Evolutionary conservation across 2,797 vertebrate genomes (phyloP).

Genomic region (Esox masquinongy): DNA sequence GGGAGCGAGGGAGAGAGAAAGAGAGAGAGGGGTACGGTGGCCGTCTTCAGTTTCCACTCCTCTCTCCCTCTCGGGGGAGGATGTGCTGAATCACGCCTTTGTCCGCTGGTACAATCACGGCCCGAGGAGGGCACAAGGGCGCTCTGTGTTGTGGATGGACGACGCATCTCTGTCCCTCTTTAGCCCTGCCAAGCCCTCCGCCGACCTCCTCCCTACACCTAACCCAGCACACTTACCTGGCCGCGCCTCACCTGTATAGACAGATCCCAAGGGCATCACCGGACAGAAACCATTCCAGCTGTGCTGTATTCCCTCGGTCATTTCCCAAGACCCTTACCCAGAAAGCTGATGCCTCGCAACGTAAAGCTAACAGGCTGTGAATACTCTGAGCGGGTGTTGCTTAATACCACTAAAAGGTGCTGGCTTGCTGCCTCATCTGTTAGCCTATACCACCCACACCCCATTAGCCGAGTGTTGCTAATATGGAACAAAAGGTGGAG

Average conservation of each 20-base stretch:
- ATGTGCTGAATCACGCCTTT: conserved; percentile 85
- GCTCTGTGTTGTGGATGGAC: conserved; percentile 79
- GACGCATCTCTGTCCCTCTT: conserved; percentile 59
- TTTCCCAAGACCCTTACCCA: not conserved
- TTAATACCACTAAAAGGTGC: conserved; percentile 28
- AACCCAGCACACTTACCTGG: conserved; percentile 29
- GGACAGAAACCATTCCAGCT: not conserved
- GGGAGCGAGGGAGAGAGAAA: conserved; percentile 53
- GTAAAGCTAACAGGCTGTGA: conserved; percentile 16
- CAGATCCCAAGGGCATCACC: not conserved
- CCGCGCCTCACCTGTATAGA: conserved; percentile 23
- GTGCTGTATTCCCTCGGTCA: not conserved
- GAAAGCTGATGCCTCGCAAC: not conserved
- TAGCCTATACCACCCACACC: conserved; percentile 45
- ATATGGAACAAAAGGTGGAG: conserved; percentile 62
- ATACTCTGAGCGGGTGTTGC: conserved; percentile 13
- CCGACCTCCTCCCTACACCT: conserved; percentile 33
- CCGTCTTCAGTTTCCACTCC: conserved; percentile 78
- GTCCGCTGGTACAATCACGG: conserved; percentile 75
- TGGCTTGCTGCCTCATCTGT: conserved; percentile 55
- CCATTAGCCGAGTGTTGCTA: conserved; percentile 59
- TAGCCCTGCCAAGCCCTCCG: conserved; percentile 18
- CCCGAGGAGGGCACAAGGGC: conserved; percentile 79
- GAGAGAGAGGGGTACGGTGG: conserved; percentile 53
- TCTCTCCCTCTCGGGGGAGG: conserved; percentile 72